These are phyloP conservation scores for Euleptes europaea DNA, from an alignment of 2,113 vertebrate genomes.

Conservation along the genomic window DNA sequence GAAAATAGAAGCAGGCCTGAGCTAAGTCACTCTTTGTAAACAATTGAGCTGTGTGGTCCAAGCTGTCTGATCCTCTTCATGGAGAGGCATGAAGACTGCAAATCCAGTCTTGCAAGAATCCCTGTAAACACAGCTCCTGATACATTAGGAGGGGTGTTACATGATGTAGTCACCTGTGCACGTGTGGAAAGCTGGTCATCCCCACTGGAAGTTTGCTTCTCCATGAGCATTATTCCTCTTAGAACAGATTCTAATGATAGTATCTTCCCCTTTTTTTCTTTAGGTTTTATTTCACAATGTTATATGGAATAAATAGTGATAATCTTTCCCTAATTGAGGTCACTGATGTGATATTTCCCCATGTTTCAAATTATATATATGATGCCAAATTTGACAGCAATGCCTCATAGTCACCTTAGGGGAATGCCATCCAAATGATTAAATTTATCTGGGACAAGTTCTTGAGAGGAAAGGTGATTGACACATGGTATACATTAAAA, in stretches of 20 bases:
- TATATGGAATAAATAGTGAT: too few species aligned
- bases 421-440: background rate
- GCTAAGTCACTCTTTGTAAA: too few species aligned
- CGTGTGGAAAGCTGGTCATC: too few species aligned
- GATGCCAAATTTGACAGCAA: background rate
- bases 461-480: background rate
- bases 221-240: background rate
- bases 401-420: background rate
- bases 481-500: background rate
- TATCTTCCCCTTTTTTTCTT: constrained; percentile 36
- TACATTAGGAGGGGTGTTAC: too few species aligned
- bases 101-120: too few species aligned
- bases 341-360: constrained; percentile 7
- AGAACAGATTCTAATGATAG: background rate
- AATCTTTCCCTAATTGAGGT: too few species aligned
- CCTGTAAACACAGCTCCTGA: too few species aligned
- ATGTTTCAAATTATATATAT: background rate
- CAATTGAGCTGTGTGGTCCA: too few species aligned
- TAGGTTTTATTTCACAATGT: constrained; percentile 42
- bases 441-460: background rate
- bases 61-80: too few species aligned
- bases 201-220: background rate
- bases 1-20: too few species aligned
- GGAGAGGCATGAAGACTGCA: too few species aligned
- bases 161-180: too few species aligned